A percentile compares a stretch with the other conserved stretches of the same genome.
Conservation (phyloP, 1,140 invertebrate species). For the Dendrolimus kikuchii region DNA sequence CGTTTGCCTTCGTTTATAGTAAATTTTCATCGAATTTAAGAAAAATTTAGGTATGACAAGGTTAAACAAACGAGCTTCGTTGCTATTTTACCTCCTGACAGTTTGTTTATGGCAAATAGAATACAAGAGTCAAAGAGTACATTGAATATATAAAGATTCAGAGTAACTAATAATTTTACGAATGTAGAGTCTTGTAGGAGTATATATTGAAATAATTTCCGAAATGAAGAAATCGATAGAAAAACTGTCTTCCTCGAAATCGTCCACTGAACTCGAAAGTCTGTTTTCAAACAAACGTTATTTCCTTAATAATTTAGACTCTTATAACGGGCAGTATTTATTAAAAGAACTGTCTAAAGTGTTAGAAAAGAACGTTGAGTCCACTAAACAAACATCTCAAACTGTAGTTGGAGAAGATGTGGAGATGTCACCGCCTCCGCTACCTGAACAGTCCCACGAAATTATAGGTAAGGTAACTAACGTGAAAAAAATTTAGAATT, state of each 20-base stretch:
- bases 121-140: too few species aligned
- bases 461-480: slow-evolving; percentile 38
- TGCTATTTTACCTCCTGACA: too few species aligned
- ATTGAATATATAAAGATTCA: too few species aligned
- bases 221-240: slow-evolving; percentile 25
- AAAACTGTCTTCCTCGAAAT: slow-evolving; percentile 38
- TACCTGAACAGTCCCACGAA: slow-evolving; percentile 42
- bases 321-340: slow-evolving; percentile 49
- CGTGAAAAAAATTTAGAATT: too few species aligned
- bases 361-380: slow-evolving; percentile 32
- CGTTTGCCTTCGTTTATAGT: too few species aligned
- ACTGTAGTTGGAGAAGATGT: slow-evolving; percentile 37
- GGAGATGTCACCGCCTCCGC: slow-evolving; percentile 15
- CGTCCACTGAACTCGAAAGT: slow-evolving; percentile 21
- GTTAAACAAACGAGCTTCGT: too few species aligned
- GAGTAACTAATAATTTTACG: too few species aligned
- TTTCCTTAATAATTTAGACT: slow-evolving; percentile 59
- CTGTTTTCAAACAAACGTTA: slow-evolving; percentile 48
- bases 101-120: too few species aligned
- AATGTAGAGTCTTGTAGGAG: too few species aligned
- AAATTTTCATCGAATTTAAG: too few species aligned
- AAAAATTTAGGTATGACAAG: too few species aligned
- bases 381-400: slow-evolving; percentile 27
- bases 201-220: neutral
- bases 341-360: slow-evolving; percentile 44